Base-by-base conservation (phyloP, 2,888 invertebrate genomes). In the Leptopilina syphax region DNA sequence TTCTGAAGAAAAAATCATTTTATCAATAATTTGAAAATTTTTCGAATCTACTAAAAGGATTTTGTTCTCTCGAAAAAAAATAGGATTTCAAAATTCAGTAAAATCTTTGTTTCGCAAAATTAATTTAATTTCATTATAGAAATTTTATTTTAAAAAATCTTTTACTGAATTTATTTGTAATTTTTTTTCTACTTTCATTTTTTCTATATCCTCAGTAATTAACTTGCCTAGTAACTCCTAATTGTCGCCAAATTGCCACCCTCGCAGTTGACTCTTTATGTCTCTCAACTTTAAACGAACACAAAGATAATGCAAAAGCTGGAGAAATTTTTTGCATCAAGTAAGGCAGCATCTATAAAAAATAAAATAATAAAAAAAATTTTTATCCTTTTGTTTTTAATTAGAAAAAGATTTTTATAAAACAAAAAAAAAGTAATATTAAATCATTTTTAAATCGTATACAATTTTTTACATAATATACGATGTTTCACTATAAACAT, bases 201-300 rank as follows among this genome's bases (percentile, higher is more conserved):
- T 44, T 68, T 65, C 70, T 82, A 47, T 6, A 5, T 47, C 3
- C 34, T 34, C 34, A 34, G 3, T 41, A 41, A 41, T 44, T 44
- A 44, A 60, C 81, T 84, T 93, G 94, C 82, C 96, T 93, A 67
- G 94, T 93, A 80, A 97, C 95, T 24, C 95, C 95, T 83, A 97
- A 95, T 90, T 97, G 96, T 77, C 97, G 93, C 97, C 97, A 97
- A 79, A 97, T 95, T 0, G 97, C 96, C 83, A 97, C 96, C 70
- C 97, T 93, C 5, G 97, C 97, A 2, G 97, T 97, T 82, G 96
- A 94, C 93, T 97, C 97, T 83, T 97, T 94, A 85, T 95, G 94
- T 77, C 95, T 94, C 89, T 96, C 96, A 83, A 97, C 95, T 81
- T 95, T 93, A 92, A 96, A 97, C 82, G 95, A 95, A 92, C 96